phyloP scores from a whole-genome alignment of 2,113 vertebrate species.

The Sclerurus mexicanus region DNA sequence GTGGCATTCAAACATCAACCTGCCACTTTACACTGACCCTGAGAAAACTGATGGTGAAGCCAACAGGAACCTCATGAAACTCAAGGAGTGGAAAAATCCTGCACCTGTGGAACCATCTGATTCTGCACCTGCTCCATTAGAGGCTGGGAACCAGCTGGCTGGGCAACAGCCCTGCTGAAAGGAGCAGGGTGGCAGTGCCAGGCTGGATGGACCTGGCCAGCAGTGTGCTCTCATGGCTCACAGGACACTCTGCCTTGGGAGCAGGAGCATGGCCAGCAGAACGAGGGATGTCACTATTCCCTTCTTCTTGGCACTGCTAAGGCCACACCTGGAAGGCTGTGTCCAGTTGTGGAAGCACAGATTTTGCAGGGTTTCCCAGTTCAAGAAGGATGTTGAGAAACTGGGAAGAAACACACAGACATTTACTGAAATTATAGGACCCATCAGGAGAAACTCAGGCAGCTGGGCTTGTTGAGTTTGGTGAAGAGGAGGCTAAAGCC shows the following conservation, averaged over 20 bases:
- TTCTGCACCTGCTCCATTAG: background rate
- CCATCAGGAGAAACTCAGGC: background rate
- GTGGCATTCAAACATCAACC: background rate
- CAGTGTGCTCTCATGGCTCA: background rate
- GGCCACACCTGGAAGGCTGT: background rate
- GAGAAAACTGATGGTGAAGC: background rate
- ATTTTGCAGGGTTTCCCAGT: background rate
- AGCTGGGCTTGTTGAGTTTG: background rate
- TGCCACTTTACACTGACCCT: background rate
- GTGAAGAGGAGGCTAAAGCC: background rate
- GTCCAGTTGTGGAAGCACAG: background rate
- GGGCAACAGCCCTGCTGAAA: background rate
- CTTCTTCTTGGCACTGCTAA: background rate
- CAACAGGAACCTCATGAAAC: background rate
- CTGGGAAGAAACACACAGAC: background rate
- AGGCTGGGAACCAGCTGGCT: background rate
- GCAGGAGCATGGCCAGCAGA: background rate
- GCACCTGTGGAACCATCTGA: background rate
- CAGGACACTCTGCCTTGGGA: background rate
- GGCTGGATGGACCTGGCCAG: background rate
- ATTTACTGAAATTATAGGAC: background rate
- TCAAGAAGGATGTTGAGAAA: background rate
- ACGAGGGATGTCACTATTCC: rapidly evolving
- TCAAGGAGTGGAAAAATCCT: background rate
- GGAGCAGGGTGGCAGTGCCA: background rate